Conservation (phyloP, 2,888 invertebrate species). For the Aleiodes testaceus region DNA sequence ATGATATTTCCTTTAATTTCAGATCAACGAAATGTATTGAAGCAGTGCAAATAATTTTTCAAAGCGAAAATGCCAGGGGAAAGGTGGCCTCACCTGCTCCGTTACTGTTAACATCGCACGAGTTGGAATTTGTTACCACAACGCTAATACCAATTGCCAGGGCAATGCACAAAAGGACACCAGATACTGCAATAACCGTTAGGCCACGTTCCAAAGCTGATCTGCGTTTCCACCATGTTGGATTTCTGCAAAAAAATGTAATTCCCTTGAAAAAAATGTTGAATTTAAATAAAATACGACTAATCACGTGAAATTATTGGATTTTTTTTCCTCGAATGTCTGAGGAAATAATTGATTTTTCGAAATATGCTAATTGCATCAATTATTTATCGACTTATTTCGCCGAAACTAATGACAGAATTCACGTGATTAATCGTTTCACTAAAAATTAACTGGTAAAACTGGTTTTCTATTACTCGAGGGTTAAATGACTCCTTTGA, state of each 20-base stretch:
- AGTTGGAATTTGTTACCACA: slow-evolving; percentile 58
- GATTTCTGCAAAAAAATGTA: slow-evolving; percentile 77
- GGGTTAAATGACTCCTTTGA: not conserved
- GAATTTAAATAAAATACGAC: no score
- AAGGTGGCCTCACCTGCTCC: slow-evolving; percentile 58
- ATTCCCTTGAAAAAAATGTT: not conserved
- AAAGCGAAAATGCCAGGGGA: slow-evolving; percentile 40
- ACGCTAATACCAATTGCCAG: slow-evolving; percentile 75
- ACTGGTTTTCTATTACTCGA: not conserved
- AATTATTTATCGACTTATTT: no score
- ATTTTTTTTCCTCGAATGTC: no score
- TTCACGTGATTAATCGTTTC: no score
- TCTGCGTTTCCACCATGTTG: slow-evolving; percentile 87
- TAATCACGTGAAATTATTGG: no score
- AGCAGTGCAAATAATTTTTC: not conserved
- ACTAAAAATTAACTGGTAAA: no score
- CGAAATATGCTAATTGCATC: not conserved
- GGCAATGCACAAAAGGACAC: slow-evolving; percentile 78
- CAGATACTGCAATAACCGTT: slow-evolving; percentile 78
- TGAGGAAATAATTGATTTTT: not conserved
- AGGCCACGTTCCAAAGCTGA: slow-evolving; percentile 83
- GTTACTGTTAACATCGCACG: slow-evolving; percentile 53
- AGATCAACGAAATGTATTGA: slow-evolving; percentile 35
- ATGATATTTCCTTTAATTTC: not conserved
- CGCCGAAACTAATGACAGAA: no score